A percentile compares a stretch with the other conserved stretches of the same genome.
phyloP scores from a whole-genome alignment of 2,888 invertebrate species.

The Ochropleura plecta region DNA sequence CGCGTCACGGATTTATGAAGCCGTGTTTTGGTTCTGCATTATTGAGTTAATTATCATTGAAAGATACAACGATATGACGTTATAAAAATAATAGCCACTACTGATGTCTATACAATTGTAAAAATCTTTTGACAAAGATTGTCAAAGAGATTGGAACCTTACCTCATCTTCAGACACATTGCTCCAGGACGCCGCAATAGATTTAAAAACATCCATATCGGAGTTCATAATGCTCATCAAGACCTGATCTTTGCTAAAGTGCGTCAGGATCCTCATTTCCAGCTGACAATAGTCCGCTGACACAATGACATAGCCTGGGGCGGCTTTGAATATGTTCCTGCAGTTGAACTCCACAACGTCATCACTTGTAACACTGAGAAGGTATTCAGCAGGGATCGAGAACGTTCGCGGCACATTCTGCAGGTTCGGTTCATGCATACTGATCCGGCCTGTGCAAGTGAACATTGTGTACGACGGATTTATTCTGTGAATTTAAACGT shows the following conservation, averaged over 20 bases:
- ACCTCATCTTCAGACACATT: constrained; percentile 92
- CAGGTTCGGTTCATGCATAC: constrained; percentile 98
- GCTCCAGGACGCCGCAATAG: constrained; percentile 97
- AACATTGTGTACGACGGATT: constrained; percentile 92
- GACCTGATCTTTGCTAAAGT: constrained; percentile 94
- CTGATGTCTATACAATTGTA: no score
- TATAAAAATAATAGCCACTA: neutral
- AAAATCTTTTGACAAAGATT: neutral
- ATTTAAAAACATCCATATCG: constrained; percentile 95
- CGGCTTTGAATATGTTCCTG: constrained; percentile 93
- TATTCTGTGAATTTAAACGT: constrained; percentile 87
- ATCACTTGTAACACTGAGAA: constrained; percentile 69
- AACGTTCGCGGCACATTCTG: constrained; percentile 98
- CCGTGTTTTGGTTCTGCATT: neutral
- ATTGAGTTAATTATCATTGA: neutral
- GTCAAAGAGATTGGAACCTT: constrained; percentile 44
- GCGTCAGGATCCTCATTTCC: constrained; percentile 98
- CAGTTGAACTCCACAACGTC: constrained; percentile 91
- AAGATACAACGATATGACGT: neutral
- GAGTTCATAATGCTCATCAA: constrained; percentile 92
- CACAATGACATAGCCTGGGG: constrained; percentile 92
- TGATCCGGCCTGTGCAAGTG: constrained; percentile 95
- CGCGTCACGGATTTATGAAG: constrained; percentile 10
- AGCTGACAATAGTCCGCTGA: constrained; percentile 99
- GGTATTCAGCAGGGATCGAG: constrained; percentile 86